Conservation (phyloP, 2,113 vertebrate genomes). For the Aspiorhynchus laticeps region DNA sequence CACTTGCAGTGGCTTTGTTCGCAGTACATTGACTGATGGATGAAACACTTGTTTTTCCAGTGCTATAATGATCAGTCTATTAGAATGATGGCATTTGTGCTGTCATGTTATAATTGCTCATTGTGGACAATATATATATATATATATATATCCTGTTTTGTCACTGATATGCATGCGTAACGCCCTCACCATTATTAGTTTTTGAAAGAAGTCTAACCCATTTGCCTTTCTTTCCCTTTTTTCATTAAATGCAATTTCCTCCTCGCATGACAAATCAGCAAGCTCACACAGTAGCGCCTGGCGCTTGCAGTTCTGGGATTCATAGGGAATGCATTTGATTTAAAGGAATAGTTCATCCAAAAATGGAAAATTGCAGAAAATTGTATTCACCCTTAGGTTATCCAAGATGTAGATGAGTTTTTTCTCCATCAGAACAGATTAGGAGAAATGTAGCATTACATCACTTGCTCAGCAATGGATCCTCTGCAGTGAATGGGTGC, state of each 20-base stretch:
- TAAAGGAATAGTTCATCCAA: neutral
- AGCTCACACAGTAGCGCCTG: neutral
- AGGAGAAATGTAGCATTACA: neutral
- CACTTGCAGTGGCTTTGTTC: conserved; percentile 47
- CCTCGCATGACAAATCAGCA: neutral
- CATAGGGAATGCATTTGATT: neutral
- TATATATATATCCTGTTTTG: conserved; percentile 9
- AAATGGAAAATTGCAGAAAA: neutral
- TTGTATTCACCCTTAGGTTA: neutral
- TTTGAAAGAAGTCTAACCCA: no score
- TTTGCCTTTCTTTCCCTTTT: neutral
- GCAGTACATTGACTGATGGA: conserved; percentile 54
- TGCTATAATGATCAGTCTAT: conserved; percentile 12
- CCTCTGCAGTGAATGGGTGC: no score
- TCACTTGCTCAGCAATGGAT: neutral
- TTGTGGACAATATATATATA: neutral
- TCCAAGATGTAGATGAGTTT: neutral
- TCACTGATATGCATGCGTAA: neutral
- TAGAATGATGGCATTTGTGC: conserved; percentile 2
- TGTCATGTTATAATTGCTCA: neutral
- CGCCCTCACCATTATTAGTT: conserved; percentile 7
- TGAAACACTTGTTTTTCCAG: conserved; percentile 36
- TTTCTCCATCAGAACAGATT: neutral
- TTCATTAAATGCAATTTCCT: neutral
- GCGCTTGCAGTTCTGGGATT: neutral